Percentiles rank a stretch among this genome's conserved stretches.
Evolutionary conservation across 2,888 invertebrate genomes (phyloP).

Genomic region (Meiosimyza decipiens): DNA sequence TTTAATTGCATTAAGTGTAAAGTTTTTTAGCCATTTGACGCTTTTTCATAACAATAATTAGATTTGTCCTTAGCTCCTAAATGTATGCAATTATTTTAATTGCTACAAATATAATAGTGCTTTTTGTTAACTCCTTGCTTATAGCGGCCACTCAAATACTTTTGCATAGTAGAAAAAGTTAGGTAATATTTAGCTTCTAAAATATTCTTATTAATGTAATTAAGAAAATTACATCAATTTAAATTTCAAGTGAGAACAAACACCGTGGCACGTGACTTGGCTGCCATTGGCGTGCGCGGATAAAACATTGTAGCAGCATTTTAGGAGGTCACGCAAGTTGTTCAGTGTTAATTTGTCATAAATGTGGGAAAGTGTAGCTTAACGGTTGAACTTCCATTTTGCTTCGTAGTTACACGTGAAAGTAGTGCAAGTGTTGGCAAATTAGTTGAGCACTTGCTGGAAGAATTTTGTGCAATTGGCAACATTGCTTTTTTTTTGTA

Average conservation of each 20-base stretch:
- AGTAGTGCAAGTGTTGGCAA: no score
- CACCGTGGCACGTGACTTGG: conserved; percentile 2
- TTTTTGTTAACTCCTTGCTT: not conserved
- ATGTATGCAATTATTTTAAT: conserved; percentile 28
- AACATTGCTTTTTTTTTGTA: no score
- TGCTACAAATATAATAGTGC: not conserved
- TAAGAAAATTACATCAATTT: conserved; percentile 21
- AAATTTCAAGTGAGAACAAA: not conserved
- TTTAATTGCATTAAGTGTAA: no score
- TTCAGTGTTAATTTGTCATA: no score
- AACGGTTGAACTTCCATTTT: not conserved
- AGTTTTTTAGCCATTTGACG: no score
- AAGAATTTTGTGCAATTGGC: no score
- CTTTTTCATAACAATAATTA: no score
- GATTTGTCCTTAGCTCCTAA: not conserved
- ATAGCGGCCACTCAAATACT: not conserved
- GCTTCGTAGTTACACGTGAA: no score
- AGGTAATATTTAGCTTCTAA: conserved; percentile 15
- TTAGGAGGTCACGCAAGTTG: conserved; percentile 23
- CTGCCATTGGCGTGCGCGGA: not conserved
- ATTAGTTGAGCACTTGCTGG: no score
- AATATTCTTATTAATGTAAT: conserved; percentile 18
- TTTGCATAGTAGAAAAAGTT: conserved; percentile 6
- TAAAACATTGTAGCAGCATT: not conserved
- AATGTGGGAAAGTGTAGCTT: conserved; percentile 4